Conservation (phyloP, 1,140 invertebrate genomes). For the Onthophagus taurus region DNA sequence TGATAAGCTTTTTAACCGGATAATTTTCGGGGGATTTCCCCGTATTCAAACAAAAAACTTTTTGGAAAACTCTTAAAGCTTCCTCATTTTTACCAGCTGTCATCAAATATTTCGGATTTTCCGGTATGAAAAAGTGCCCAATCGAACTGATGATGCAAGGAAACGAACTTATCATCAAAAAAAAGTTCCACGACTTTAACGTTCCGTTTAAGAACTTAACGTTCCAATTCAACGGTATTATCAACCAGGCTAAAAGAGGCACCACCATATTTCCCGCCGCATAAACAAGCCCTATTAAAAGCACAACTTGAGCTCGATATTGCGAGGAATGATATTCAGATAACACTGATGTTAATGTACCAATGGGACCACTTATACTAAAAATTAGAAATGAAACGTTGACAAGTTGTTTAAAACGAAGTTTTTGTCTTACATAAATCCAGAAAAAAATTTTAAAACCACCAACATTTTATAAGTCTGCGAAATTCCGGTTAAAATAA, state of each 20-base stretch:
- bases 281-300: conserved; percentile 52
- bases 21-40: conserved; percentile 53
- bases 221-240: conserved; percentile 41
- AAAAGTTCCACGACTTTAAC: conserved; percentile 67
- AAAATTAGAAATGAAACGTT: conserved; percentile 23
- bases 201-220: conserved; percentile 20
- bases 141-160: conserved; percentile 54
- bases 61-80: conserved; percentile 50
- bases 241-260: conserved; percentile 46
- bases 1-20: conserved; percentile 20
- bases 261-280: conserved; percentile 44
- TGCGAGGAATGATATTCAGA: conserved; percentile 57
- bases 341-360: conserved; percentile 56
- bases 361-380: conserved; percentile 64
- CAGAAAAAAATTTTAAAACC: conserved; percentile 63
- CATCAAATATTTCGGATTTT: conserved; percentile 78
- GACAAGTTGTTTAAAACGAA: neutral
- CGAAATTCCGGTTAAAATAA: conserved; percentile 54
- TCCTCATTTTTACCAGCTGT: conserved; percentile 57
- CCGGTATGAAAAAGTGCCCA: conserved; percentile 57
- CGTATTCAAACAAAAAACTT: conserved; percentile 47
- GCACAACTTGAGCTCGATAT: conserved; percentile 50
- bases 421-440: conserved; percentile 58
- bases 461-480: conserved; percentile 62
- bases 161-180: conserved; percentile 52